Conservation (phyloP, 2,797 vertebrate species). For the Pelochelys cantorii region DNA sequence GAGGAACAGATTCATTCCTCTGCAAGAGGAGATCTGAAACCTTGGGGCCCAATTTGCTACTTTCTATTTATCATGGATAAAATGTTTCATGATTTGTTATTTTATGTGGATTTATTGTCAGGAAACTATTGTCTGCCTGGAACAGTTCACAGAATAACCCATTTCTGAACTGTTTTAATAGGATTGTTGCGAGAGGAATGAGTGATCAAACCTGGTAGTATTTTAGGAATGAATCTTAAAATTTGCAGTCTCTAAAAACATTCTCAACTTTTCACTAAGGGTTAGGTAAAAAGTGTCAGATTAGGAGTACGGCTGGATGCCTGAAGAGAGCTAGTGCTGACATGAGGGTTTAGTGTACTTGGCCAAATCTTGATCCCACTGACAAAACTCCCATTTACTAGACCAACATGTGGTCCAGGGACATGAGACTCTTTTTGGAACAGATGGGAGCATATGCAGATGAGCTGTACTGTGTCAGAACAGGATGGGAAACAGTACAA, state of each 20-base stretch:
- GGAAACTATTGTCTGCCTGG: slow-evolving; percentile 63
- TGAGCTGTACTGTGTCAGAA: not conserved
- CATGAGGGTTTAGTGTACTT: not conserved
- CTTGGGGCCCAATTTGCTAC: slow-evolving; percentile 26
- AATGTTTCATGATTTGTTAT: slow-evolving; percentile 44
- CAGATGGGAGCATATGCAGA: not conserved
- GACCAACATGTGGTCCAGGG: not conserved
- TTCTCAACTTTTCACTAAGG: not conserved
- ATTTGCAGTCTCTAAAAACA: not conserved
- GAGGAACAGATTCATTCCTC: not conserved
- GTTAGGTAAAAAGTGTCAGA: not conserved
- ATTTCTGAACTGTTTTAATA: not conserved
- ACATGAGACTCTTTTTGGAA: not conserved
- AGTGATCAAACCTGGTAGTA: not conserved
- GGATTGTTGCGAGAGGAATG: not conserved
- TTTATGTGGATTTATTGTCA: slow-evolving; percentile 49
- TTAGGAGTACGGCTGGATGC: rapidly evolving
- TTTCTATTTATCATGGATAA: slow-evolving; percentile 43
- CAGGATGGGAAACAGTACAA: not conserved
- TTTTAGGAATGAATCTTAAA: not conserved
- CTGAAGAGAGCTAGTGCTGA: not conserved
- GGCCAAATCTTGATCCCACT: not conserved
- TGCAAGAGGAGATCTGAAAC: slow-evolving; percentile 25
- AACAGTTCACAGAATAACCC: not conserved
- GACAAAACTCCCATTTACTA: not conserved